Base-by-base conservation (phyloP, 2,888 invertebrate species). In the Archips xylosteana region DNA sequence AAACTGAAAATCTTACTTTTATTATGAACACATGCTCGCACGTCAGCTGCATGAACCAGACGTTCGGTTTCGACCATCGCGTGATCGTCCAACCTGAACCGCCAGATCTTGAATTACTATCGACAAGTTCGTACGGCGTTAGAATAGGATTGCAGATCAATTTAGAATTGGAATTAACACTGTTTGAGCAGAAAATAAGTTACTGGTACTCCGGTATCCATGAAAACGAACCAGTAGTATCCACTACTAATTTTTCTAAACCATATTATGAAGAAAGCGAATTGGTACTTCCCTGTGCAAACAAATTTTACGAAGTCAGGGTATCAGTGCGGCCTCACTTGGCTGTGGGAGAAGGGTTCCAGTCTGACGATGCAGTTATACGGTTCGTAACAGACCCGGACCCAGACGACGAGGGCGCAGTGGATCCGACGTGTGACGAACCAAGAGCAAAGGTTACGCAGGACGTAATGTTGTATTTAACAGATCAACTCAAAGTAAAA, bases 91-190 rank as follows among this genome's bases (percentile, higher is more conserved):
- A 49, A n/a, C 6, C 1, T 2, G 3, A n/a, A n/a, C 5, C 49
- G 4, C 49, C 49, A 10, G n/a, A n/a, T n/a, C 0, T 49, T 15
- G 12, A 49, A 6, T 3, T 49, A 4, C 5, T 4, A 6, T n/a
- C 49, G 6, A 49, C n/a, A 49, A 49, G 49, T 49, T 2, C 49
- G 3, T n/a, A 49, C 49, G 1, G n/a, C 49, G 49, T n/a, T 5
- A 5, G 0, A 0, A 0, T 49, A n/a, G 2, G 3, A n/a, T n/a
- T 36, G 36, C 2, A 36, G 0, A 2, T 5, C 5, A 36, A 1
- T 2, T 2, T n/a, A n/a, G n/a, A 49, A 4, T 49, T 5, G n/a
- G n/a, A 2, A 12, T n/a, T 5, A n/a, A 4, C 3, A 23, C 23
- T 23, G 23, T n/a, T 5, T 49, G 49, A 49, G n/a, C 5, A 3